Evolutionary conservation across 2,113 vertebrate species (phyloP).

Genomic region (Otolemur garnettii): DNA sequence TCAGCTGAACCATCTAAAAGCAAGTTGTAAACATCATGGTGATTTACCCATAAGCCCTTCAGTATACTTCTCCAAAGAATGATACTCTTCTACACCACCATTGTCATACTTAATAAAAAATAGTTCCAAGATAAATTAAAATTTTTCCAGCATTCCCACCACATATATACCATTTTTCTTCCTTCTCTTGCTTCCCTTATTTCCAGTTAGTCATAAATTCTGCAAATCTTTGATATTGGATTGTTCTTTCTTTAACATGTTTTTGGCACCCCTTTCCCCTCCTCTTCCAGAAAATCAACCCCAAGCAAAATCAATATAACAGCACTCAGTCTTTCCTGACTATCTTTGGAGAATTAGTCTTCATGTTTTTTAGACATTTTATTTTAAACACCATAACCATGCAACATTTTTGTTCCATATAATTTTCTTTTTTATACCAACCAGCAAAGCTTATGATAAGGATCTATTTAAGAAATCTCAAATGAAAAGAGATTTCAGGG

Average conservation of each 20-base stretch:
- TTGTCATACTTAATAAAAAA: too few relatives aligned
- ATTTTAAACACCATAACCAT: neutral
- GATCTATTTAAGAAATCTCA: neutral
- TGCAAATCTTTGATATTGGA: neutral
- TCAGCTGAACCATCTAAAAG: neutral
- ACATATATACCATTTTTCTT: neutral
- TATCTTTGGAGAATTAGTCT: neutral
- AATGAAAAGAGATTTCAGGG: neutral
- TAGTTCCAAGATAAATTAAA: too few relatives aligned
- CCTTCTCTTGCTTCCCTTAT: neutral
- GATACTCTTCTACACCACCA: too few relatives aligned
- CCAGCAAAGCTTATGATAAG: neutral
- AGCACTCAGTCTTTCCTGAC: neutral
- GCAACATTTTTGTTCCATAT: neutral
- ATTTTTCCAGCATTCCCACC: too few relatives aligned
- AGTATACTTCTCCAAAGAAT: too few relatives aligned
- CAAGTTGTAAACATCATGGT: neutral
- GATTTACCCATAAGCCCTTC: too few relatives aligned
- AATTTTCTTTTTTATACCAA: neutral
- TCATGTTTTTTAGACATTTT: neutral
- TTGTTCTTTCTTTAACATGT: neutral
- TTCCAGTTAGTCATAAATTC: neutral
- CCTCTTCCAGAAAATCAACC: neutral
- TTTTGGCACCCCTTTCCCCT: neutral
- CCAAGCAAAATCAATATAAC: neutral